Base-by-base conservation (phyloP, 2,113 vertebrate genomes). In the Anas platyrhynchos region DNA sequence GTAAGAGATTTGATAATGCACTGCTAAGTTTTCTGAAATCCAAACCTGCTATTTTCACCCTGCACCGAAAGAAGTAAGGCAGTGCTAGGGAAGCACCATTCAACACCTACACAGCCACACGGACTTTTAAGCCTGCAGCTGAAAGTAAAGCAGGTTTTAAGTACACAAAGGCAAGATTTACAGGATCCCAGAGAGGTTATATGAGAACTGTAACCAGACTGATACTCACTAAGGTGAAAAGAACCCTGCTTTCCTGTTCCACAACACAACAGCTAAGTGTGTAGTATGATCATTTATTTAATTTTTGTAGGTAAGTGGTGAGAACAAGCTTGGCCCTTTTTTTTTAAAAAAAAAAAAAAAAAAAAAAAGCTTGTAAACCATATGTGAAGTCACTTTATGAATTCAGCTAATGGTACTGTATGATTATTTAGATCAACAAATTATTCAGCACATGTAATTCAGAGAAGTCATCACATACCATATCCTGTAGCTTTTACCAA, bases 121-220 rank as follows among this genome's bases (percentile, higher is more conserved):
- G 13, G 29, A 16, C 21, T 11, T 11, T 20, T 5, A n/a, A 52
- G 34, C 7, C 15, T 23, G 18, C 25, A 29, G 22, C 21, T 52
- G 29, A 41, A 48, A 14, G 34, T 18, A 38, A 78, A 25, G 1
- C 12, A 36, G 13, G 6, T 20, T 59, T 68, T 25, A 77, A 16
- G 9, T 18, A 5, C 14, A 50, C 14, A 50, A 7, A 67, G 9
- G 44, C 54, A 81, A 54, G 46, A 71, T 46, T 14, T 26, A 29
- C 21, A 44, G 43, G 38, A 59, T 7, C 27, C 20, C 55, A 34
- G 4, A 16, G 8, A 11, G 6, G 8, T 34, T 16, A 22, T 3
- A 29, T 1, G 0, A 32, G 54, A 59, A 52, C 6, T 3, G 4
- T 23, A 34, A 23, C 4, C 1, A 4, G 15, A 23, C 26, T 11